Evolutionary conservation across 1,140 invertebrate species (phyloP), one percentile per base, ranked within the genome.

Genomic region (Drosophila pectinifera): DNA sequence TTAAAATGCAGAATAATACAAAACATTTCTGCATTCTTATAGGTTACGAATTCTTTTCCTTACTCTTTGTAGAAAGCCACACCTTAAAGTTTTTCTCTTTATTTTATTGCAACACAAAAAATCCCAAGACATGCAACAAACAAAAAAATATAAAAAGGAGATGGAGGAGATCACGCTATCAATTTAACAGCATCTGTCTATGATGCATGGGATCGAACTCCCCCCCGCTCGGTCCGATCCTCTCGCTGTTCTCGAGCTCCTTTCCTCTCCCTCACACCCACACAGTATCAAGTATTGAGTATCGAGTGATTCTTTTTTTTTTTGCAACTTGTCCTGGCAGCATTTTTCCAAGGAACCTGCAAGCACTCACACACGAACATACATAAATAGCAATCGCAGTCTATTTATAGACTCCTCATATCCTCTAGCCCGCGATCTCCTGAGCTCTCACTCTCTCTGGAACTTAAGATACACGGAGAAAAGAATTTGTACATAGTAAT

Each of bases 141-240:
- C 18, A 41, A 63, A 39, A 24, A 41, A n/a, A n/a, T n/a, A n/a
- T n/a, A 45, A 24, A 31, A 13, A 18, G 10, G 6, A 51, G 67
- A 58, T 41, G 57, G 61, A 42, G 65, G 56, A 74, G 73, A 51
- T 75, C 82, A 82, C 75, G 83, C 83, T 86, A 86, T 86, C 79
- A 86, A 88, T 83, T 88, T 88, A 86, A 88, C 83, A 86, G 83
- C 83, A 88, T 86, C 83, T 83, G 83, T 86, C 83, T 86, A 86
- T 86, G 83, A 79, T 76, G 79, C 79, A 79, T 88, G 79, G 68
- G 51, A 49, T 73, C 55, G 46, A 61, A 65, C 82, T 63, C 46
- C 36, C 77, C 46, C 36, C 77, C 73, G 55, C 49, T 51, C 69
- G 26, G 5, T 14, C 41, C 41, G 31, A 36, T 49, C 59, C 43